Evolutionary conservation across 2,113 vertebrate genomes (phyloP), one percentile per base, ranked within the genome.

Genomic region (Bujurquina vittata): DNA sequence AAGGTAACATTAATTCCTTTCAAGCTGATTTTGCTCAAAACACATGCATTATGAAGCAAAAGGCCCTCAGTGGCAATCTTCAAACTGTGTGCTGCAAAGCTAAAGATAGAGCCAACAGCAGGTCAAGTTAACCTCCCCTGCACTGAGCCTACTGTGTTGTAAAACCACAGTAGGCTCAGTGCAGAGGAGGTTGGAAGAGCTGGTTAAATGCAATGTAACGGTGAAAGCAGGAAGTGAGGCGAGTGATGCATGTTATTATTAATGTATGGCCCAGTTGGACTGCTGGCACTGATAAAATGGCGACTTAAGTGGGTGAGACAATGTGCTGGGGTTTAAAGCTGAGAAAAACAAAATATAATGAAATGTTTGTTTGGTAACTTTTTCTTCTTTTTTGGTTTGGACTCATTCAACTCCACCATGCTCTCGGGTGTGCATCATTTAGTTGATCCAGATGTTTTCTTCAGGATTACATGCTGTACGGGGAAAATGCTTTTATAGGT

Each of bases 31-130:
- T 90, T 75, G 73, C 78, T 92, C 84, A 81, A 57, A 26, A 92
- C 79, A 83, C 23, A 72, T 92, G 61, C 92, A 93, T 94, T 88
- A 90, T 94, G 81, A 59, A 90, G 85, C 37, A 40, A 80, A 77
- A 78, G 35, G 33, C 63, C 33, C 54, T 88, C 10, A 84, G 62
- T 79, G 82, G 76, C 80, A 52, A 77, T 87, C 79, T 35, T 57
- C 56, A 56, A 79, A 60, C 62, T 69, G 46, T 81, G 84, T 76
- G 62, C 78, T 58, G 80, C 83, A 77, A 85, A 84, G 82, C 92
- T 85, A 93, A 93, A 94, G 73, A 88, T 84, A 88, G 90, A 65
- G 56, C 54, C 81, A 69, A 59, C 67, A 78, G 75, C 40, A 69
- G 40, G 65, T 81, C 62, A 83, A 58, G 67, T 78, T 88, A 77